phyloP scores from a whole-genome alignment of 2,113 vertebrate genomes.

The Planiliza haematocheilus region DNA sequence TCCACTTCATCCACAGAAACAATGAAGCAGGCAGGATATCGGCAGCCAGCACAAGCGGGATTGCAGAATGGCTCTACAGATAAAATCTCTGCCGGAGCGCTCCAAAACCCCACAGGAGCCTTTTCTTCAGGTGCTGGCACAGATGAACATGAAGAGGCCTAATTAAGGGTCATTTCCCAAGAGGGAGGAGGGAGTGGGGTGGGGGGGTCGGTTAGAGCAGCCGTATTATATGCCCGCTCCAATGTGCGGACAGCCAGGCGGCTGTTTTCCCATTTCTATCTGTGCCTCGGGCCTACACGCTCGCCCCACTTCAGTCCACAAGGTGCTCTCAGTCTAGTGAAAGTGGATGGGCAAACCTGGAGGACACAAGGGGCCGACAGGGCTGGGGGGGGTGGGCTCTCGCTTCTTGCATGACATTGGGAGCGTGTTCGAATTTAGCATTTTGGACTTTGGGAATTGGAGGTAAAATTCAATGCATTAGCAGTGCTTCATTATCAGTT shows the following conservation, averaged over 20 bases:
- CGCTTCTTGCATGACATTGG: constrained; percentile 29
- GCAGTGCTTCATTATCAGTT: constrained; percentile 24
- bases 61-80: constrained; percentile 44
- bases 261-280: constrained; percentile 52
- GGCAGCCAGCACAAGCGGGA: constrained; percentile 52
- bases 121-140: constrained; percentile 67
- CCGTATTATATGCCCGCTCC: constrained; percentile 54
- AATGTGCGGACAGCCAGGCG: constrained; percentile 46
- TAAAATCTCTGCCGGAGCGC: constrained; percentile 54
- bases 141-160: constrained; percentile 58
- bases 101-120: constrained; percentile 45
- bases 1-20: constrained; percentile 48
- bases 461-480: constrained; percentile 33
- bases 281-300: constrained; percentile 40
- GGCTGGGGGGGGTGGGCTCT: background rate
- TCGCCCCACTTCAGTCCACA: constrained; percentile 64
- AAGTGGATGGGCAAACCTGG: constrained; percentile 29
- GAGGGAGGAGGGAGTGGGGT: too few species aligned
- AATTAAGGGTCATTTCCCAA: constrained; percentile 69
- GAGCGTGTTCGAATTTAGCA: constrained; percentile 18
- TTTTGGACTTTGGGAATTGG: constrained; percentile 28
- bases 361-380: constrained; percentile 20
- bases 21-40: constrained; percentile 47
- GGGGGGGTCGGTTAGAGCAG: constrained; percentile 41
- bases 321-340: constrained; percentile 51